Percentiles rank a stretch among this genome's conserved stretches.
Conservation (phyloP, 2,888 invertebrate species). For the Agrochola lychnidis region DNA sequence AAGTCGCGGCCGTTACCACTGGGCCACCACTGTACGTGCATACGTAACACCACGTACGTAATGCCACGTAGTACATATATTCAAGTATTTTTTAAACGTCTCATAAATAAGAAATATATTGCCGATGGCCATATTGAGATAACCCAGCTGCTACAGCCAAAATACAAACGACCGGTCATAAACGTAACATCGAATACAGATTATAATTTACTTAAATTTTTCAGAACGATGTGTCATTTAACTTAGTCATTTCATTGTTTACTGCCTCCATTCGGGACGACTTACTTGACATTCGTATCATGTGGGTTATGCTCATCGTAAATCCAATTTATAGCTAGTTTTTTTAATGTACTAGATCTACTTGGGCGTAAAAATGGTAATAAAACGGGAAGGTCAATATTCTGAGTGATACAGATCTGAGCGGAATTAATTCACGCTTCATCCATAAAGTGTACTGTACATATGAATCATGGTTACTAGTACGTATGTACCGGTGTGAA, state of each 20-base stretch:
- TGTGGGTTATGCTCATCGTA: constrained; percentile 62
- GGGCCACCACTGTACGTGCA: too few relatives aligned
- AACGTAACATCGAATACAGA: constrained; percentile 45
- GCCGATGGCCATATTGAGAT: constrained; percentile 57
- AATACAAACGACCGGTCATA: constrained; percentile 52
- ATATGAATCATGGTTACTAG: constrained; percentile 61
- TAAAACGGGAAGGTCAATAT: constrained; percentile 83
- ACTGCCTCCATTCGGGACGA: constrained; percentile 30
- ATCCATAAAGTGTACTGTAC: constrained; percentile 65
- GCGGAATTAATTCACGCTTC: constrained; percentile 74
- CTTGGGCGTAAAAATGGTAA: constrained; percentile 74
- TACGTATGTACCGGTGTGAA: constrained; percentile 31
- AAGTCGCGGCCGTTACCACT: too few relatives aligned
- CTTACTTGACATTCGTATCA: constrained; percentile 71
- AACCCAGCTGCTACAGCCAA: constrained; percentile 25
- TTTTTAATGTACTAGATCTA: constrained; percentile 64
- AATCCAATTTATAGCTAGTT: constrained; percentile 74
- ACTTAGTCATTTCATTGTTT: constrained; percentile 67
- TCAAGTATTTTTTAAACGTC: constrained; percentile 10
- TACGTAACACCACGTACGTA: too few relatives aligned
- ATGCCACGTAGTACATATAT: constrained; percentile 10
- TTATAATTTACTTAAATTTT: constrained; percentile 52
- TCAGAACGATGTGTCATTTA: constrained; percentile 66
- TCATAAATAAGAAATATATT: constrained; percentile 47
- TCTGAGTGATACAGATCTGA: constrained; percentile 75